Conservation (phyloP, 2,797 vertebrate species). For the Hirundo rustica region DNA sequence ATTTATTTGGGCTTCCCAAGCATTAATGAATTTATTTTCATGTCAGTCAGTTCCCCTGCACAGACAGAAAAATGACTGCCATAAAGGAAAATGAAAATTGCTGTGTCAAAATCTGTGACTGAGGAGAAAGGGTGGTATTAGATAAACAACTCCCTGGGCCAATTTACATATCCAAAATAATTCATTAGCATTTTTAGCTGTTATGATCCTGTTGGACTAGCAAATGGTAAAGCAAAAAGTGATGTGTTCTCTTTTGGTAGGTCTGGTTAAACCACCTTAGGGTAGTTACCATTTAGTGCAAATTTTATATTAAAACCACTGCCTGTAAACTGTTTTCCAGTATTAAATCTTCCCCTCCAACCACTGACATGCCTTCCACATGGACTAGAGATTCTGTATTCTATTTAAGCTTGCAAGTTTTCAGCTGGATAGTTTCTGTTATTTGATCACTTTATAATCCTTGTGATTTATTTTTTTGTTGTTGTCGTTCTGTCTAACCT, state of each 20-base stretch:
- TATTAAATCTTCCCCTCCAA: neutral
- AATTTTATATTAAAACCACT: neutral
- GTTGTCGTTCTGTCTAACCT: neutral
- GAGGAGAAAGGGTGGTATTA: neutral
- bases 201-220: neutral
- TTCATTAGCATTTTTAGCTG: neutral
- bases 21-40: neutral
- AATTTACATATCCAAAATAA: neutral
- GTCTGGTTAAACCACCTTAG: neutral
- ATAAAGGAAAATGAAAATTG: neutral
- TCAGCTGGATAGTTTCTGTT: neutral
- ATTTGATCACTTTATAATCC: neutral
- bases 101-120: neutral
- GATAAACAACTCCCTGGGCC: neutral
- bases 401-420: neutral
- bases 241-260: neutral
- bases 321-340: neutral
- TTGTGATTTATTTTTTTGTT: fast-evolving
- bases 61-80: neutral
- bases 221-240: neutral
- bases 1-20: neutral
- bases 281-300: neutral
- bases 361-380: neutral
- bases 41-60: neutral
- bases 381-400: neutral